Percentiles rank a stretch among this genome's conserved stretches.
These are phyloP conservation scores for Heteromyza rotundicornis DNA, from an alignment of 2,888 invertebrate genomes.

Conservation along the genomic window DNA sequence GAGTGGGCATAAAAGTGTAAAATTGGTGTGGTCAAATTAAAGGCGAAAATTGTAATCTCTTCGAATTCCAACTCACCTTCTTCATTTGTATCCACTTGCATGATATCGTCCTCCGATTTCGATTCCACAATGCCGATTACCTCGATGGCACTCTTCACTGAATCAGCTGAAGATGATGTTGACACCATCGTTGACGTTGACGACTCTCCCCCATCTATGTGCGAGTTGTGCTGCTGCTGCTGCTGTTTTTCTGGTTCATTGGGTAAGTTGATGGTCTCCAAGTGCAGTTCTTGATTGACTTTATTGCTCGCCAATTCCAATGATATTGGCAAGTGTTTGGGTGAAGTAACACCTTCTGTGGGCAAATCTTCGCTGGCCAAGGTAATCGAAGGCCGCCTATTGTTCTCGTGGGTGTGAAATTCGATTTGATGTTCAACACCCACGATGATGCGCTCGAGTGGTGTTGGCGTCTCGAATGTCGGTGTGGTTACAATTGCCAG, in stretches of 20 bases:
- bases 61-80: conserved; percentile 11
- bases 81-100: conserved; percentile 22
- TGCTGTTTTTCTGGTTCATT: conserved; percentile 32
- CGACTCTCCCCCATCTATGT: neutral
- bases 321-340: neutral
- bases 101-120: conserved; percentile 16
- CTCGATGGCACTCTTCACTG: conserved; percentile 48
- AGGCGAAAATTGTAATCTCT: too few relatives aligned
- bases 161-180: conserved; percentile 52
- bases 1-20: too few relatives aligned
- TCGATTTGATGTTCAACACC: conserved; percentile 49
- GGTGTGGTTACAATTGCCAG: too few relatives aligned
- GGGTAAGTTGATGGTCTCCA: conserved; percentile 53
- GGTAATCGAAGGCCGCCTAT: conserved; percentile 36
- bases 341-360: conserved; percentile 26
- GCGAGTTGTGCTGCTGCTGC: conserved; percentile 12
- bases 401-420: conserved; percentile 2
- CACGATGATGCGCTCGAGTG: conserved; percentile 60
- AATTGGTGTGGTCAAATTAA: too few relatives aligned
- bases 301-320: conserved; percentile 12
- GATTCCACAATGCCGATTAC: conserved; percentile 27
- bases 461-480: conserved; percentile 31
- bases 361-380: conserved; percentile 50
- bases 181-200: conserved; percentile 46
- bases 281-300: conserved; percentile 38